These are phyloP conservation scores for Oceanodroma leucorhoa DNA, from an alignment of 2,797 vertebrate species.

Conservation along the genomic window DNA sequence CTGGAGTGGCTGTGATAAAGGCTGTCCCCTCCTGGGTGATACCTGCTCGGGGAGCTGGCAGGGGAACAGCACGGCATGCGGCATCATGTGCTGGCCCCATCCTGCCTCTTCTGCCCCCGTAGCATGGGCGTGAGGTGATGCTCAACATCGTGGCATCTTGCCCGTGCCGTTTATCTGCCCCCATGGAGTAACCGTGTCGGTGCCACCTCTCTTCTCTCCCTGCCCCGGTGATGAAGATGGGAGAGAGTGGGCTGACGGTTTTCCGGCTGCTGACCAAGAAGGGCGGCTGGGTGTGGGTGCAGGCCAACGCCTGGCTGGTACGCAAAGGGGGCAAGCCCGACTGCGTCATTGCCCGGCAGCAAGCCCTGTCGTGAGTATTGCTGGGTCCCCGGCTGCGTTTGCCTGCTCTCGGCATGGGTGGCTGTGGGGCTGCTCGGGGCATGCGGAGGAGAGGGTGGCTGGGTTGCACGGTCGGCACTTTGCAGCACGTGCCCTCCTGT, in stretches of 20 bases:
- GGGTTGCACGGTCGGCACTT: accelerated
- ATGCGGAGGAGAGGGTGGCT: accelerated
- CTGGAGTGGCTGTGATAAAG: background rate
- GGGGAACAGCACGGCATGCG: accelerated
- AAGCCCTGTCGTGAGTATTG: constrained; percentile 78
- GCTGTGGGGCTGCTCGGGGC: accelerated
- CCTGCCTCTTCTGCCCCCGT: accelerated
- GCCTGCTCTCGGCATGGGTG: accelerated
- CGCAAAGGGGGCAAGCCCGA: constrained; percentile 82
- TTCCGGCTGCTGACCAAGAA: constrained; percentile 87
- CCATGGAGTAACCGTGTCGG: accelerated
- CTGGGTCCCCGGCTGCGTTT: background rate
- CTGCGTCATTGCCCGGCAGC: constrained; percentile 84
- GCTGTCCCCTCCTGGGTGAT: background rate
- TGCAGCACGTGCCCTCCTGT: background rate
- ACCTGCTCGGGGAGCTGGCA: accelerated
- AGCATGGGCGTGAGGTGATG: accelerated
- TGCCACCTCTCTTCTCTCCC: background rate
- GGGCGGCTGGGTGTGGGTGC: constrained; percentile 84
- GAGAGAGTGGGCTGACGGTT: constrained; percentile 81
- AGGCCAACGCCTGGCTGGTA: constrained; percentile 81
- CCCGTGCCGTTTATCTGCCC: accelerated
- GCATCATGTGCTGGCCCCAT: accelerated
- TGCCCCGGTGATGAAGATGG: constrained; percentile 81
- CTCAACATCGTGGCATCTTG: accelerated